phyloP scores from a whole-genome alignment of 2,113 vertebrate genomes.

The Atrichornis clamosus region DNA sequence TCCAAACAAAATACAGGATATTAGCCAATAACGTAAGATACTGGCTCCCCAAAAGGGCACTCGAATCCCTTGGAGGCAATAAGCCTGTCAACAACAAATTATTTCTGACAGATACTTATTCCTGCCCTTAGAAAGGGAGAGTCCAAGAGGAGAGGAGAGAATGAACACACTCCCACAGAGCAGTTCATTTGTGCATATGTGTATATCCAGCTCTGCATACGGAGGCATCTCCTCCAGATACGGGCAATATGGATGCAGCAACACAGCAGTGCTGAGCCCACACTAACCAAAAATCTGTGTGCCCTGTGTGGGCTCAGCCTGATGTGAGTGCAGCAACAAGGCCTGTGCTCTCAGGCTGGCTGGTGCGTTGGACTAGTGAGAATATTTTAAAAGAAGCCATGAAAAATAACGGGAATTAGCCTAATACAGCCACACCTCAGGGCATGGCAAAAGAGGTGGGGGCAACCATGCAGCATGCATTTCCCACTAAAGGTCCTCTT shows the following conservation, averaged over 20 bases:
- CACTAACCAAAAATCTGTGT: background rate
- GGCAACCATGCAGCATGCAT: rapidly evolving
- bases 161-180: background rate
- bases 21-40: background rate
- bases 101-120: slow-evolving; percentile 50
- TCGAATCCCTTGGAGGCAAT: slow-evolving; percentile 11
- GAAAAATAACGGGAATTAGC: background rate
- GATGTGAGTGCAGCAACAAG: rapidly evolving
- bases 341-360: background rate
- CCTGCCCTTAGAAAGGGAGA: slow-evolving; percentile 8
- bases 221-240: background rate
- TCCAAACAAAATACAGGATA: background rate
- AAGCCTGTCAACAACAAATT: slow-evolving; percentile 24
- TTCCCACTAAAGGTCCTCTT: background rate
- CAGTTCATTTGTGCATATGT: background rate
- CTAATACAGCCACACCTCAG: background rate
- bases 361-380: background rate
- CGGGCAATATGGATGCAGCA: background rate
- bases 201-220: background rate
- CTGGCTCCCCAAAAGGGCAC: slow-evolving; percentile 43
- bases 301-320: background rate
- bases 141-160: background rate
- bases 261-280: background rate
- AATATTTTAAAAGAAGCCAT: background rate
- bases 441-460: background rate